Evolutionary conservation across 2,888 invertebrate species (phyloP).

Genomic region (Pseudococcus jackbeardsleyi): DNA sequence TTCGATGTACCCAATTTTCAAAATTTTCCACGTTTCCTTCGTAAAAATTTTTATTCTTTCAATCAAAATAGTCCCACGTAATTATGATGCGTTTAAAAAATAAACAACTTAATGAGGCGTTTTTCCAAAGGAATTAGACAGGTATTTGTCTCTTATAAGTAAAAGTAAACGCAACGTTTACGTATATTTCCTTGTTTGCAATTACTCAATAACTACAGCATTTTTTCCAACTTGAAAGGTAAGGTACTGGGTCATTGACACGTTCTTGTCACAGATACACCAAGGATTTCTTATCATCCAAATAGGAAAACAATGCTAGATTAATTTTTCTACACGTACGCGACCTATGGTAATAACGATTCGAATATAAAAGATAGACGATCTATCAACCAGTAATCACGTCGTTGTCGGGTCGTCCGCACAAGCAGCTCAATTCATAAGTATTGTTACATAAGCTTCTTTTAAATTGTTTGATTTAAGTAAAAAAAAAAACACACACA

Average conservation of each 20-base stretch:
- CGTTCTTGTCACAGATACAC: slow-evolving; percentile 10
- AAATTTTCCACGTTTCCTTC: no score
- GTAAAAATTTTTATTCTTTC: no score
- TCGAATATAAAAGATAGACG: background rate
- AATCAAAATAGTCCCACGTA: no score
- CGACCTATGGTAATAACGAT: slow-evolving; percentile 34
- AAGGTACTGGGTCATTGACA: slow-evolving; percentile 18
- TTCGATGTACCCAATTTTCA: no score
- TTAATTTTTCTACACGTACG: slow-evolving; percentile 33
- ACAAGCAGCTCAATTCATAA: background rate
- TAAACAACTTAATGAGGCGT: no score
- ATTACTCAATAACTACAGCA: background rate
- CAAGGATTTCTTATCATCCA: background rate
- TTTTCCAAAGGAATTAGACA: no score
- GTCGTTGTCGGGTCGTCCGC: background rate
- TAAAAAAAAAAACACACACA: background rate
- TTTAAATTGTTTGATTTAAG: background rate
- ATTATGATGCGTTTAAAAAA: no score
- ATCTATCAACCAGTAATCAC: slow-evolving; percentile 1
- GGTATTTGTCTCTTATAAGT: background rate
- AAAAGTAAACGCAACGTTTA: background rate
- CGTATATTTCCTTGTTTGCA: background rate
- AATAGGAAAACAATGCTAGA: background rate
- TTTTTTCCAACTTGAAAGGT: background rate
- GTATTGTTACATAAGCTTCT: background rate